Base-by-base conservation (phyloP, 2,797 vertebrate genomes). In the Nannoperca australis region DNA sequence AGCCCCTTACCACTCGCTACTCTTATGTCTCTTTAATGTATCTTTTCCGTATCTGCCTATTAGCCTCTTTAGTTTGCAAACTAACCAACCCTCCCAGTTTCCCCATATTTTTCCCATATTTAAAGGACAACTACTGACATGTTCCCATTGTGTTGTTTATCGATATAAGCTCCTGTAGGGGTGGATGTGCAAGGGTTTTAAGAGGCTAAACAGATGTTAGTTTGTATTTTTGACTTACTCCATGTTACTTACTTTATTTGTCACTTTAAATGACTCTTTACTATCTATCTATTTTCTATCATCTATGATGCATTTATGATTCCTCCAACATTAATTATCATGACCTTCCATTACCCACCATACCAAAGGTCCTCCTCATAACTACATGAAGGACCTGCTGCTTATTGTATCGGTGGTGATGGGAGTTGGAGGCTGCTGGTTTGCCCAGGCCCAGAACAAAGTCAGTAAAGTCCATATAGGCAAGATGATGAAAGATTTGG, bases 401-500 rank as follows among this genome's bases (percentile, higher is more conserved):
- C 96, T 99, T 70, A 96, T 97, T 22, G 95, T 99, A 82, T 99
- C 98, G 12, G 97, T 98, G 88, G 95, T 99, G 83, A 99, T 99
- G 95, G 98, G 98, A 60, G 93, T 99, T 82, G 97, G 98, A 22
- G 98, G 98, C 73, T 99, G 97, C 94, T 99, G 97, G 97, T 99
- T 99, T 93, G 97, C 98, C 22, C 97, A 97, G 85, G 95, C 94
- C 1, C 98, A 99, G 89, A 99, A 96, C 94, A 99, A 97, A 93
- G 90, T 94, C 71, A 99, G 97, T 45, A 98, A 97, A 93, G 91
- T 97, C 78, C 98, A 99, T 86, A 95, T 99, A 71, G 82, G 95
- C 86, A 98, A 96, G 94, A 99, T 99, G 98, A 99, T 99, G 94
- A 99, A 98, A 94, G 98, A 99, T 81, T 93, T 99, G 87, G 98